These are phyloP conservation scores for Myotis daubentonii DNA, from an alignment of 2,797 vertebrate genomes.

Conservation along the genomic window DNA sequence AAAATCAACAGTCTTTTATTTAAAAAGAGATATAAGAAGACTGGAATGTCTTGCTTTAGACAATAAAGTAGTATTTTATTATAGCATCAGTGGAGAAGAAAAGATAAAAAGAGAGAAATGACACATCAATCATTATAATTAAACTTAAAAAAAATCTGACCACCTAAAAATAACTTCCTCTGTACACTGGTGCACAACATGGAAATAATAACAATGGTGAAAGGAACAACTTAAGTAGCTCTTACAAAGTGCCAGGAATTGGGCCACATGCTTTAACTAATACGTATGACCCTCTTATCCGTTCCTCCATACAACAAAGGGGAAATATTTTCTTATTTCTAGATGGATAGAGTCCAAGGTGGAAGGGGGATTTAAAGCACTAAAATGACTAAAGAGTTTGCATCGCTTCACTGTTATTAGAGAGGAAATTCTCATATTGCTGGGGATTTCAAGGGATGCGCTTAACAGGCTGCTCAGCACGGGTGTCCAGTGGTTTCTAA, in stretches of 20 bases:
- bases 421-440: background rate
- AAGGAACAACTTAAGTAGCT: background rate
- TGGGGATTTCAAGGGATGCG: background rate
- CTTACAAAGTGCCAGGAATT: background rate
- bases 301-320: background rate
- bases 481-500: background rate
- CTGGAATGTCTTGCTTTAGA: background rate
- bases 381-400: background rate
- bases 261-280: background rate
- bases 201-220: background rate
- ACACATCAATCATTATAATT: background rate
- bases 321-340: conserved; percentile 4
- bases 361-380: background rate
- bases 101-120: background rate
- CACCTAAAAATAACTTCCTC: conserved; percentile 25
- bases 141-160: conserved; percentile 33
- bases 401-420: background rate
- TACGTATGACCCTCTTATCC: background rate
- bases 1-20: background rate
- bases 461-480: conserved; percentile 5
- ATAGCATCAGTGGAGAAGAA: background rate
- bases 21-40: background rate
- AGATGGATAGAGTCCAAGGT: background rate
- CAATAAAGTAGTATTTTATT: background rate
- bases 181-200: background rate